These are phyloP conservation scores for Tetraneura akinire DNA, from an alignment of 1,140 invertebrate species.

Conservation along the genomic window DNA sequence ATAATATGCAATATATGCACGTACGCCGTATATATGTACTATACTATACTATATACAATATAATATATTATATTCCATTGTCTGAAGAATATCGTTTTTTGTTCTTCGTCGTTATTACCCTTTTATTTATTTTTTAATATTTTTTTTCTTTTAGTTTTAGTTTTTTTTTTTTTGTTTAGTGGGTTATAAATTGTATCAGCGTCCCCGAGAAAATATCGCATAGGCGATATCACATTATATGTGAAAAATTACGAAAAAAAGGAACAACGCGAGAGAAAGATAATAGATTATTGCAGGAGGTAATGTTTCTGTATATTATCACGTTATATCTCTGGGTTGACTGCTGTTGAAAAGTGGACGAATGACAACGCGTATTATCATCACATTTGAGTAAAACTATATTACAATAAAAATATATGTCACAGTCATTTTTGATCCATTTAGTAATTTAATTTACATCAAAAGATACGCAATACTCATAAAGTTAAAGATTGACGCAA, in stretches of 20 bases:
- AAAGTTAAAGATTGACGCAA: no score
- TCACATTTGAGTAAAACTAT: no score
- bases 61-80: slow-evolving; percentile 9
- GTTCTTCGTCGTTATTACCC: neutral
- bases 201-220: slow-evolving; percentile 27
- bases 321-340: no score
- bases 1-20: no score
- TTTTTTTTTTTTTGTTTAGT: neutral
- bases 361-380: no score
- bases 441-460: no score
- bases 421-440: no score
- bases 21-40: neutral
- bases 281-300: neutral
- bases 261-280: slow-evolving; percentile 2
- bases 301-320: no score
- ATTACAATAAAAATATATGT: slow-evolving; percentile 9
- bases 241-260: neutral
- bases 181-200: slow-evolving; percentile 35
- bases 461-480: no score
- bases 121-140: slow-evolving; percentile 23
- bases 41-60: no score
- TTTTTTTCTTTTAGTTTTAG: neutral
- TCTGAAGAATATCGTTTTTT: slow-evolving; percentile 20
- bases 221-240: neutral
- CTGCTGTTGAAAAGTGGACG: no score